Evolutionary conservation across 2,113 vertebrate genomes (phyloP).

Genomic region (Spea multiplicata): DNA sequence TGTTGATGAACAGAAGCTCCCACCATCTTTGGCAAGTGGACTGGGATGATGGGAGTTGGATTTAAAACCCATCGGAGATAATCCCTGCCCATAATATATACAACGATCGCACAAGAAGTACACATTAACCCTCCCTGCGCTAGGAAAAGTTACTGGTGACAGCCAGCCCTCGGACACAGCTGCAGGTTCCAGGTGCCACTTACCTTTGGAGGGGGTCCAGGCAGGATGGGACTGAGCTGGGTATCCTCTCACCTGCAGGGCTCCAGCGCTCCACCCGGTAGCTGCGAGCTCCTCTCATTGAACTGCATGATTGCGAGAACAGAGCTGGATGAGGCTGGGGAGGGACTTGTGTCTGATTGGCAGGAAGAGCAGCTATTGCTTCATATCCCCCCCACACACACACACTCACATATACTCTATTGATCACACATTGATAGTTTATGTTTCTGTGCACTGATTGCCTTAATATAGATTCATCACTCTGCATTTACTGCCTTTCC

Average conservation of each 20-base stretch:
- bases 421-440: too few relatives aligned
- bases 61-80: background rate
- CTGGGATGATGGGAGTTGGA: background rate
- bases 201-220: background rate
- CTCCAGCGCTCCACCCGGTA: constrained; percentile 7
- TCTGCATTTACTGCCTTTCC: too few relatives aligned
- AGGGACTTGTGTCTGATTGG: constrained; percentile 35
- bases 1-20: too few relatives aligned
- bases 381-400: too few relatives aligned
- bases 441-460: too few relatives aligned
- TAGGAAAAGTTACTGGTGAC: too few relatives aligned
- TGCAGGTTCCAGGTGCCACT: too few relatives aligned
- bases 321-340: constrained; percentile 17
- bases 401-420: too few relatives aligned
- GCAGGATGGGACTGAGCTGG: background rate
- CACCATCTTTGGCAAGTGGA: background rate
- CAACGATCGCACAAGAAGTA: background rate
- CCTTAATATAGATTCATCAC: too few relatives aligned
- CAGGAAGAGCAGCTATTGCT: constrained; percentile 20
- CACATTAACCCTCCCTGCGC: background rate
- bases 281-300: constrained; percentile 17
- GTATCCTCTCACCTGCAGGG: constrained; percentile 27
- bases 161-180: background rate
- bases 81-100: too few relatives aligned
- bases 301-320: constrained; percentile 5